A percentile compares a stretch with the other conserved stretches of the same genome.
These are phyloP conservation scores for Notarius quadriscutis DNA, from an alignment of 2,113 vertebrate genomes.

Conservation along the genomic window DNA sequence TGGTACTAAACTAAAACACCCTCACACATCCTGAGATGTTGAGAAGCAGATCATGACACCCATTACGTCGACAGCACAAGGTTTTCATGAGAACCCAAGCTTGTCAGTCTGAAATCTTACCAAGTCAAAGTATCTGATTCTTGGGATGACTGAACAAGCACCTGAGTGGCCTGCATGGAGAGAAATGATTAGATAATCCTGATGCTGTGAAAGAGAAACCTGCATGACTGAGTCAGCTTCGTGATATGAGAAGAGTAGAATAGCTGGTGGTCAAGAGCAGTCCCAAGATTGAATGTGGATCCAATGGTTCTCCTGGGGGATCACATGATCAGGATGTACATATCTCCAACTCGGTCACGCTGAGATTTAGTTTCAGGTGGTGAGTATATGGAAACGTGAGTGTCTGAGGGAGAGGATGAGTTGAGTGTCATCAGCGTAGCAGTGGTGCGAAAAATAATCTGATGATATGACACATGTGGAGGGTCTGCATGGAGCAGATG, in stretches of 20 bases:
- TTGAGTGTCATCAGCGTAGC: not conserved
- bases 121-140: too few relatives aligned
- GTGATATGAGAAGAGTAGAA: not conserved
- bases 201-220: not conserved
- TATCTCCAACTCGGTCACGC: not conserved
- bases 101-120: not conserved
- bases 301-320: not conserved
- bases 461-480: too few relatives aligned
- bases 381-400: not conserved
- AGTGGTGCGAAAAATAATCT: too few relatives aligned
- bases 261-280: not conserved
- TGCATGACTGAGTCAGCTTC: not conserved
- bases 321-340: not conserved
- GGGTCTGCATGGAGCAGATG: not conserved
- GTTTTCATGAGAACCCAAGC: too few relatives aligned
- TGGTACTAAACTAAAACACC: not conserved
- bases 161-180: not conserved
- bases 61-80: not conserved
- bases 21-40: not conserved
- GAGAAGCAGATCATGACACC: not conserved
- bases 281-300: not conserved
- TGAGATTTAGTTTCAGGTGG: not conserved
- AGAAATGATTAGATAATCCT: not conserved
- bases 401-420: not conserved
- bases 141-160: not conserved